A percentile compares a stretch with the other conserved stretches of the same genome.
Conservation (phyloP, 2,888 invertebrate species). For the Spodoptera littoralis region DNA sequence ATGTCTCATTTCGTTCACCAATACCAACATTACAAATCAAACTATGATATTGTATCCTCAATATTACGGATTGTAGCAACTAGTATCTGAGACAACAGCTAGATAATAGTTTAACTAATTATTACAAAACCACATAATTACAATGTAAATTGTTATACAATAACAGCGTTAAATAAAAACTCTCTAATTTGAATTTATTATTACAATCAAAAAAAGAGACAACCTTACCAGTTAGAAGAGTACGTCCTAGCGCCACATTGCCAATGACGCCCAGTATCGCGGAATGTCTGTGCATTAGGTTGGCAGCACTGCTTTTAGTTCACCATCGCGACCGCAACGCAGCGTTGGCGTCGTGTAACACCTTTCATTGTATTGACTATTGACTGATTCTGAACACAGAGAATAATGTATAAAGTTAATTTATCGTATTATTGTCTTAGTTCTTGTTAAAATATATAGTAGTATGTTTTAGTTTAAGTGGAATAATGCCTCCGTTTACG, state of each 20-base stretch:
- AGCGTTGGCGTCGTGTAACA: conserved; percentile 91
- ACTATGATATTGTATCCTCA: conserved; percentile 52
- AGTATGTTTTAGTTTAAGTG: conserved; percentile 87
- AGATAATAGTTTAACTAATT: neutral
- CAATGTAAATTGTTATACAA: conserved; percentile 19
- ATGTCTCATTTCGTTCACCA: conserved; percentile 38
- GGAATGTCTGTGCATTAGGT: conserved; percentile 78
- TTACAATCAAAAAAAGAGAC: conserved; percentile 65
- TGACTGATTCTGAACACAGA: conserved; percentile 90
- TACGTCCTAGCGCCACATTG: conserved; percentile 80
- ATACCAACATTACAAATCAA: conserved; percentile 62
- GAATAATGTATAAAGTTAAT: conserved; percentile 91
- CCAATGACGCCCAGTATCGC: conserved; percentile 84
- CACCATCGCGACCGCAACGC: conserved; percentile 88
- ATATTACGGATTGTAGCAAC: conserved; percentile 33
- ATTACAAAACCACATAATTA: conserved; percentile 19
- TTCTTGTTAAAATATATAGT: conserved; percentile 85
- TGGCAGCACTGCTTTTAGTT: conserved; percentile 85
- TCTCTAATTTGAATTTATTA: conserved; percentile 29
- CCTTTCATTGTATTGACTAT: conserved; percentile 93
- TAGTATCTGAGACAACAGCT: conserved; percentile 13
- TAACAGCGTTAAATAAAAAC: conserved; percentile 22
- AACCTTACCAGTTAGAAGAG: conserved; percentile 71
- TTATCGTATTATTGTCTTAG: conserved; percentile 88
- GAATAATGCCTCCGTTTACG: conserved; percentile 86